Conservation (phyloP, 2,797 vertebrate species). For the Mormyrus proboscirostris region DNA sequence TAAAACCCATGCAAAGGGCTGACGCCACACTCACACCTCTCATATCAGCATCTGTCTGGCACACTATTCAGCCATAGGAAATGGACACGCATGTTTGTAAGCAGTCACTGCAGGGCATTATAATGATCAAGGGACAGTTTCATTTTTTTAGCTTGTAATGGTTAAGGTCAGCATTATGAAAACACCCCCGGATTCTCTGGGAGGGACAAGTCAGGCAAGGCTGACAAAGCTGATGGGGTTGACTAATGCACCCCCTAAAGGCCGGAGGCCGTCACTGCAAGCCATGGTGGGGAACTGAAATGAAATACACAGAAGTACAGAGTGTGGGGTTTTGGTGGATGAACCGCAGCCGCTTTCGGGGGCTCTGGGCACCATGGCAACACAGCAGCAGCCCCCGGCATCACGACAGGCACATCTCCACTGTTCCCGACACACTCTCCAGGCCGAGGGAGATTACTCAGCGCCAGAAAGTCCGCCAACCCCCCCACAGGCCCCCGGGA, state of each 20-base stretch:
- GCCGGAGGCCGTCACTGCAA: neutral
- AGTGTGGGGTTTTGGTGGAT: neutral
- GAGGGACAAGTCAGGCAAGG: neutral
- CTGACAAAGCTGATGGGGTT: neutral
- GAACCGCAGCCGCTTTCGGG: neutral
- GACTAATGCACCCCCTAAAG: neutral
- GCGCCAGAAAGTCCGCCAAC: constrained; percentile 26
- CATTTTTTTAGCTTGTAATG: neutral
- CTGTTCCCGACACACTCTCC: neutral
- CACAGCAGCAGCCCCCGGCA: neutral
- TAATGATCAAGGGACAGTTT: neutral
- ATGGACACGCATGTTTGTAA: neutral
- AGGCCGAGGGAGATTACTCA: constrained; percentile 26
- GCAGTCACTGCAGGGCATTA: neutral
- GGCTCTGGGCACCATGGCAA: neutral
- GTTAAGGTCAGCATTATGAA: neutral
- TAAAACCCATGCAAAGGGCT: neutral
- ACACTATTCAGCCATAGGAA: neutral
- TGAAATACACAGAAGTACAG: neutral
- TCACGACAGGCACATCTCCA: neutral
- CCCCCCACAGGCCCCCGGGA: neutral
- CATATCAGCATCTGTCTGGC: neutral
- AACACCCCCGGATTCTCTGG: neutral
- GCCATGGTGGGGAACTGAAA: neutral
- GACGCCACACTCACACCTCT: neutral